These are phyloP conservation scores for Emydura subglobosa DNA, from an alignment of 2,113 vertebrate species.

Conservation along the genomic window DNA sequence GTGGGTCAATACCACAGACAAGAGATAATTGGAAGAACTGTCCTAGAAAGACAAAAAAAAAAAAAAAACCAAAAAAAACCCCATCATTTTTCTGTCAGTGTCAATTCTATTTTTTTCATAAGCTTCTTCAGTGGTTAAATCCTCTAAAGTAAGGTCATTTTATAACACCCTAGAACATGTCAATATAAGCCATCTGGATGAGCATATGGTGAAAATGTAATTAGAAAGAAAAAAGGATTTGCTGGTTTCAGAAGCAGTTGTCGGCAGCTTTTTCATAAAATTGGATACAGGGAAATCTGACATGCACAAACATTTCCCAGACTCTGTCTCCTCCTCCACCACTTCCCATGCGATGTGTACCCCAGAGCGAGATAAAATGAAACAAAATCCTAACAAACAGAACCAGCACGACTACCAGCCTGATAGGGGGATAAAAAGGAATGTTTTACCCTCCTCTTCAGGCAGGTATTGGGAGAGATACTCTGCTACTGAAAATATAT, in stretches of 20 bases:
- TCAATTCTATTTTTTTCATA: constrained; percentile 61
- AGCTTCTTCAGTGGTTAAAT: constrained; percentile 70
- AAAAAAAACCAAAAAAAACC: background rate
- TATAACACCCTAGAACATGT: constrained; percentile 72
- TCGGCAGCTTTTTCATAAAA: constrained; percentile 71
- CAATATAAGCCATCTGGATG: constrained; percentile 75
- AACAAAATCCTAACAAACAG: constrained; percentile 32
- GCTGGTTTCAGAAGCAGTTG: constrained; percentile 59
- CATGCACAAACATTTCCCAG: constrained; percentile 16
- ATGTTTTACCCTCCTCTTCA: background rate
- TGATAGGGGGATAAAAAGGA: background rate
- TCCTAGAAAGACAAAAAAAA: background rate
- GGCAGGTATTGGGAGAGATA: background rate
- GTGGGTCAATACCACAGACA: background rate
- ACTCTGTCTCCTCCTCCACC: constrained; percentile 23
- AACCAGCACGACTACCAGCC: constrained; percentile 23
- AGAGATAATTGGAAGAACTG: background rate
- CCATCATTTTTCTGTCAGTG: constrained; percentile 33
- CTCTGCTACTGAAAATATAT: background rate
- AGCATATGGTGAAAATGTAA: constrained; percentile 77
- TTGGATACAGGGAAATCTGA: constrained; percentile 67
- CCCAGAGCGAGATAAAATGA: constrained; percentile 25
- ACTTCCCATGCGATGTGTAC: background rate
- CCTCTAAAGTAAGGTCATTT: constrained; percentile 75
- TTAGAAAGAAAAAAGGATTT: constrained; percentile 63